Evolutionary conservation across 2,888 invertebrate species (phyloP), one percentile per base, ranked within the genome.

Genomic region (Eupithecia tripunctaria): DNA sequence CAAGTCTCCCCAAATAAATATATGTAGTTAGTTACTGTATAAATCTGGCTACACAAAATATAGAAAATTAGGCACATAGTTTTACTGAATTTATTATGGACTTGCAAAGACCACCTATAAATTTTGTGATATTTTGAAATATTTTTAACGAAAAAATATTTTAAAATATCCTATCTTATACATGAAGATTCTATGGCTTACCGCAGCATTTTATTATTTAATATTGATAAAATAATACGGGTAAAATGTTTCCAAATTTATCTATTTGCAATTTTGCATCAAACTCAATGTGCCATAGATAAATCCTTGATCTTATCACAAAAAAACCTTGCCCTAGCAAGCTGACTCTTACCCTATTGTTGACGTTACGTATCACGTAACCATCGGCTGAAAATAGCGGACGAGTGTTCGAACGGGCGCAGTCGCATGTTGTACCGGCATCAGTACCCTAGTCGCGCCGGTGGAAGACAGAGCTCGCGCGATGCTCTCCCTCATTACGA

Each of bases 401-500:
- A 56, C 71, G 76, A 68, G 64, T 29, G 59, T 73, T 74, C 73
- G 76, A 72, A 68, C 74, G 73, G 66, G 25, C 64, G 60, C 67
- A 43, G 51, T 67, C 66, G 63, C 63, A 59, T 67, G 63, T 66
- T 74, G 41, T 71, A 71, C 70, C 66, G 64, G 64, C 64, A 63
- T 60, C 86, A 86, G 84, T 86, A 73, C 74, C 71, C 67, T 70
- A 60, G 72, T 64, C 71, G 81, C 77, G 80, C 77, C 81, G 80
- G 73, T 70, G 77, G 68, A 80, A 80, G 74, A 71, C 80, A 81
- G 73, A 81, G 81, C 81, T 67, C 78, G 74, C 79, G 85, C 86
- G 73, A 92, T 91, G 93, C 87, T 89, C 77, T 76, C 83, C 67
- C 76, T 81, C 67, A 71, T 84, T 73, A 77, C 81, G 36, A 67